These are phyloP conservation scores for Drosophila burlai DNA, from an alignment of 1,140 invertebrate genomes.

Conservation along the genomic window DNA sequence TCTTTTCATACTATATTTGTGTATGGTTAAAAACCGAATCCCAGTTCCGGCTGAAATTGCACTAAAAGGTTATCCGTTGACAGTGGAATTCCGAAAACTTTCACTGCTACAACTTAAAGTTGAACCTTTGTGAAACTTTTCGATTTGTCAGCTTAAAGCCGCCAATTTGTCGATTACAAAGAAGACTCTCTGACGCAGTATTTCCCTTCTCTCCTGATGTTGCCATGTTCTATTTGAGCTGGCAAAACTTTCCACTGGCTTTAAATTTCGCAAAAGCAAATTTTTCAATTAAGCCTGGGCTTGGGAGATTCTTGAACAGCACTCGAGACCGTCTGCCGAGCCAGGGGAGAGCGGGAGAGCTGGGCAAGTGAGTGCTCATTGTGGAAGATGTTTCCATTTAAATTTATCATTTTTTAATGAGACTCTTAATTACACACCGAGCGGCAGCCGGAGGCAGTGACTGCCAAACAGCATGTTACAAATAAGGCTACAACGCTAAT, in stretches of 20 bases:
- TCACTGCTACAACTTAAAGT: constrained; percentile 49
- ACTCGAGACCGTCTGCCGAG: constrained; percentile 64
- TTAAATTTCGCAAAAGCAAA: constrained; percentile 52
- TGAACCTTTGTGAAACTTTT: constrained; percentile 57
- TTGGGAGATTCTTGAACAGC: constrained; percentile 47
- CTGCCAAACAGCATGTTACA: constrained; percentile 67
- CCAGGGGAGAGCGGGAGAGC: background rate
- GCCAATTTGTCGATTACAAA: constrained; percentile 70
- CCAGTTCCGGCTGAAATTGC: background rate
- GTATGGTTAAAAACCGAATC: background rate
- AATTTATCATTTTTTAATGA: constrained; percentile 84
- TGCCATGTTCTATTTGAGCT: constrained; percentile 26
- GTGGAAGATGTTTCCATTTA: constrained; percentile 75
- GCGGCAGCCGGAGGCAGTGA: constrained; percentile 13
- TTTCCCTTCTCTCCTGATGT: constrained; percentile 13
- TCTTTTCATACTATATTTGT: background rate
- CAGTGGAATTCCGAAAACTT: constrained; percentile 30
- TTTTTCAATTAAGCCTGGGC: constrained; percentile 38
- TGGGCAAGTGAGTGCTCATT: constrained; percentile 19
- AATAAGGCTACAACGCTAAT: constrained; percentile 80
- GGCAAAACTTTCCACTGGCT: constrained; percentile 37
- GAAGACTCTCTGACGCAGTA: constrained; percentile 3
- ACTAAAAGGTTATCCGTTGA: constrained; percentile 5
- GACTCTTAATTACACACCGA: constrained; percentile 77
- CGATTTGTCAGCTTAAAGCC: constrained; percentile 57